A percentile compares a stretch with the other conserved stretches of the same genome.
Conservation (phyloP, 2,888 invertebrate genomes). For the Nephrotoma flavescens region DNA sequence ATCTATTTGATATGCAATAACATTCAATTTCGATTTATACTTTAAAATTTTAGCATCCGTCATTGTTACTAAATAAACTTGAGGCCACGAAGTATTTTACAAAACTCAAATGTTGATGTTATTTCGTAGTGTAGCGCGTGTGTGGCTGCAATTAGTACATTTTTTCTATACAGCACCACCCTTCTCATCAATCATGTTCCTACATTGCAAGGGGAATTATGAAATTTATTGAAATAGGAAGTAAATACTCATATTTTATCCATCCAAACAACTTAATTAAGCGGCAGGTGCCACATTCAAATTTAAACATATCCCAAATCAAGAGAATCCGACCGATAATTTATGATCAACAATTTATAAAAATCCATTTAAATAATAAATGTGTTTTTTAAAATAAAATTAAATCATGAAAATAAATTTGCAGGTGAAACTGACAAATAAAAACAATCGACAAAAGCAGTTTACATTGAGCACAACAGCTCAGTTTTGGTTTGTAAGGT, state of each 20-base stretch:
- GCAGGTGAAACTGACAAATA: neutral
- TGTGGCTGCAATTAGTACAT: neutral
- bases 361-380: neutral
- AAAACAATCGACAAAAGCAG: neutral
- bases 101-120: too few species aligned
- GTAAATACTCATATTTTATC: neutral
- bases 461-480: too few species aligned
- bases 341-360: neutral
- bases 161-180: too few species aligned
- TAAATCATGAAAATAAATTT: neutral
- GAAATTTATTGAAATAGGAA: neutral
- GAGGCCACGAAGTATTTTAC: too few species aligned
- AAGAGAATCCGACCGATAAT: neutral
- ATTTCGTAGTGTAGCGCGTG: neutral
- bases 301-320: neutral
- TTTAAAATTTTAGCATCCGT: too few species aligned
- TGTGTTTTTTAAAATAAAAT: neutral
- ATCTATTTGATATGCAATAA: too few species aligned
- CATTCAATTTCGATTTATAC: too few species aligned
- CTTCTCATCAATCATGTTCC: neutral
- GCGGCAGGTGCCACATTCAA: neutral
- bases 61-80: too few species aligned
- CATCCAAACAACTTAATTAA: neutral
- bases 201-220: neutral
- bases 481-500: neutral